Evolutionary conservation across 2,797 vertebrate genomes (phyloP), one percentile per base, ranked within the genome.

Genomic region (Spatula clypeata): DNA sequence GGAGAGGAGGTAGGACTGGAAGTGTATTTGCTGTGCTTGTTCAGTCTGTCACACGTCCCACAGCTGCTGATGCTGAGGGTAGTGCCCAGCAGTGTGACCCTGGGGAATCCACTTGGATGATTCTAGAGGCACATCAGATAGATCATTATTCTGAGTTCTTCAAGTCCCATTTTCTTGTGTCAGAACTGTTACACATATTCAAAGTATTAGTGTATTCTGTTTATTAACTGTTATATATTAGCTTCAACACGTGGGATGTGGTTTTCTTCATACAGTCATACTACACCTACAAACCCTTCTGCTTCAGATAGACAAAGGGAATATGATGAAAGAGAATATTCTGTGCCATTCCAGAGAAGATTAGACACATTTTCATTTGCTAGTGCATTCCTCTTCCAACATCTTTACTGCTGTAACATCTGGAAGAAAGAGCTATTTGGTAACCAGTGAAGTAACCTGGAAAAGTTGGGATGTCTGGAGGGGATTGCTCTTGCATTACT

Each of bases 361-460:
- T 84, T 51, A 77, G 71, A 17, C 45, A 44, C 16, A 1, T 44
- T 74, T 81, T 57, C 62, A 58, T 91, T 76, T 74, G 47, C 70
- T 62, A 75, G 45, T 32, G 20, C 11, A 6, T 83, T 79, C 47
- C 29, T 26, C 34, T 84, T 94, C 49, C 91, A 58, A 18, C 84
- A 75, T 64, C 44, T 24, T 77, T 93, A 45, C 19, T 53, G 24
- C 21, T 60, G 45, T 26, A 88, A 72, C 66, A 93, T 87, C 67
- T 90, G 88, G 54, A 73, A 72, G 70, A 85, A 81, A 36, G 19
- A 26, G 29, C 69, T 80, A 31, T 53, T 82, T 76, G 27, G 40
- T 96, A 94, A 97, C 86, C 87, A 94, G 13, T 60, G 51, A 91
- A 97, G 93, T 62, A 81, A 74, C 72, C 76, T 84, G 74, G 49